Base-by-base conservation (phyloP, 2,888 invertebrate species). In the Dusona sp. region DNA sequence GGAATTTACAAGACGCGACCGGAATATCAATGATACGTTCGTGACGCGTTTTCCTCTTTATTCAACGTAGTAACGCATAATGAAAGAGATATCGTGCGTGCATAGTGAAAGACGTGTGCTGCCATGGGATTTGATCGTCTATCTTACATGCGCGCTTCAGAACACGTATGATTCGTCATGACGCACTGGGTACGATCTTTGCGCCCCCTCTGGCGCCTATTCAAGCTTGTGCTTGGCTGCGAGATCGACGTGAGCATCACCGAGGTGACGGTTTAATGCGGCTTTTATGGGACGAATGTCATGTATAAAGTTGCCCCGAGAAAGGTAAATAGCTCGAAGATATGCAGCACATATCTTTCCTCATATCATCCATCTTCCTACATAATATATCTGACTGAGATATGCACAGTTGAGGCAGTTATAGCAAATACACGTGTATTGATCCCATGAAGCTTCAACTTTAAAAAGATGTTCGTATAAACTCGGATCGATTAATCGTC, bases 271-370 rank as follows among this genome's bases (percentile, higher is more conserved):
- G 83, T 87, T 85, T 88, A 89, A 88, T 88, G 90, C 84, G 87
- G 84, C 86, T 89, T 90, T 89, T 88, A 89, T 89, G 79, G 83
- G 83, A 81, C 85, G 81, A 87, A 89, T 86, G 77, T 73, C n/a
- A 79, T 67, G 87, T 89, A 83, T 68, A 74, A 73, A 51, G 73
- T 74, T 70, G 70, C 78, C 51, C 29, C 42, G 78, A 82, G 78
- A 54, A 48, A 57, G 42, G 36, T 42, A 82, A 75, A 75, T 82
- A 75, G 57, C 45, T 74, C 19, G 3, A 16, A 57, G 22, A 61
- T 75, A 57, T 82, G 19, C 33, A 42, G 11, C 57, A 22, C 36
- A 45, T 19, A 38, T 68, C 19, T 33, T 22, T n/a, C 33, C 42
- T 67, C 19, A 25, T 74, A 57, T 75, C 74, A 57, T 74, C 51